Percentiles rank a stretch among this genome's conserved stretches.
These are phyloP conservation scores for Porites divaricata DNA, from an alignment of 92 coral and sea anemone species.

Conservation along the genomic window DNA sequence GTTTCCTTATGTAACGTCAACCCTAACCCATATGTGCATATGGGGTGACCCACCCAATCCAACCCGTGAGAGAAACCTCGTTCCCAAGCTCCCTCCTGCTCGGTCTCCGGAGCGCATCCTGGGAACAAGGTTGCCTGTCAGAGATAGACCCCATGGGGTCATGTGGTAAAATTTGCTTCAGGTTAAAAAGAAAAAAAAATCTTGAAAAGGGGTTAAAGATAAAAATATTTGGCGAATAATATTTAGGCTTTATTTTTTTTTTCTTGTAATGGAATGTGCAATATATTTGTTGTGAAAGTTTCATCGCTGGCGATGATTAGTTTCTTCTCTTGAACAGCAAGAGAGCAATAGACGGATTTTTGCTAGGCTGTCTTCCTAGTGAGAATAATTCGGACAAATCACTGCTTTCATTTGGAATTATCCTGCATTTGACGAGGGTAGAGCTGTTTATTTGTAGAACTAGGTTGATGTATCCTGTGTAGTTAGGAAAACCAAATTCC, in stretches of 20 bases:
- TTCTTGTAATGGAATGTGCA: neutral
- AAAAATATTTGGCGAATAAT: neutral
- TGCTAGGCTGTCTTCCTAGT: neutral
- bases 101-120: too few species aligned
- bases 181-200: too few species aligned
- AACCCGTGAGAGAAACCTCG: too few species aligned
- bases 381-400: neutral
- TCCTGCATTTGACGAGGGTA: neutral
- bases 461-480: too few species aligned
- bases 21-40: too few species aligned
- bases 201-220: neutral
- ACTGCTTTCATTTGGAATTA: neutral
- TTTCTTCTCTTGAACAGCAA: neutral
- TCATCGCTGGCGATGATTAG: constrained; percentile 37
- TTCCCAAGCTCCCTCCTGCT: too few species aligned
- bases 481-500: neutral
- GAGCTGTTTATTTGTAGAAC: neutral
- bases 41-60: too few species aligned
- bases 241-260: neutral
- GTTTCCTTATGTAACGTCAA: too few species aligned
- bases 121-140: too few species aligned
- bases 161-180: too few species aligned
- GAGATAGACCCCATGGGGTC: too few species aligned
- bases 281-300: neutral
- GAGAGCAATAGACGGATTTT: neutral